Base-by-base conservation (phyloP, 2,888 invertebrate genomes). In the Selenia dentaria region DNA sequence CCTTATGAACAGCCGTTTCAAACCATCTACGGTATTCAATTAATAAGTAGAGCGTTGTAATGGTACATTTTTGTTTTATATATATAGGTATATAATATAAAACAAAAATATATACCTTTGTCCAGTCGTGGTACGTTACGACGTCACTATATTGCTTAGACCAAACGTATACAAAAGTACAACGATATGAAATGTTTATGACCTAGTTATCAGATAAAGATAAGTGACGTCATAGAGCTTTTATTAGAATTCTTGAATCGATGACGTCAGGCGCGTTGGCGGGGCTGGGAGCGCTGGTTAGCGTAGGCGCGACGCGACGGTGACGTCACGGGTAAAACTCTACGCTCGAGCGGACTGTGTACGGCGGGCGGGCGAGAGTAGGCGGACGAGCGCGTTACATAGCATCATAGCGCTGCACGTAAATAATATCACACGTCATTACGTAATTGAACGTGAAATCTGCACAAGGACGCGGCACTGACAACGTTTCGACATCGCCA, bases 401-500 rank as follows among this genome's bases (percentile, higher is more conserved):
- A 67, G 54, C 63, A 22, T 25, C 25, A 25, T 25, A 25, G 56
- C 64, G 64, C 59, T 59, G 64, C 70, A 72, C 76, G 79, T 79
- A 79, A 79, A 79, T 79, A 78, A 74, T 78, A 75, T 72, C 62
- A 58, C 65, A 67, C 57, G 59, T 64, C 58, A 59, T 85, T 85
- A 82, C 80, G 85, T 79, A 83, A 87, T 76, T 77, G 76, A 77
- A 85, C 82, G 81, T 83, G 82, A 87, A 86, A 84, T 86, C 79
- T 81, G 75, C 74, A 68, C 87, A 86, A 87, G 84, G 88, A 83
- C 86, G 68, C 71, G 52, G 61, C 62, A 66, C 62, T 57, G n/a
- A n/a, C 58, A 57, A 67, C 54, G 71, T 87, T 87, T 85, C 83
- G 65, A 83, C 83, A 87, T 64, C 61, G 53, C 41, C 55, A 60